A percentile compares a stretch with the other conserved stretches of the same genome.
Evolutionary conservation across 2,797 vertebrate species (phyloP).

Genomic region (Hemitrygon akajei): DNA sequence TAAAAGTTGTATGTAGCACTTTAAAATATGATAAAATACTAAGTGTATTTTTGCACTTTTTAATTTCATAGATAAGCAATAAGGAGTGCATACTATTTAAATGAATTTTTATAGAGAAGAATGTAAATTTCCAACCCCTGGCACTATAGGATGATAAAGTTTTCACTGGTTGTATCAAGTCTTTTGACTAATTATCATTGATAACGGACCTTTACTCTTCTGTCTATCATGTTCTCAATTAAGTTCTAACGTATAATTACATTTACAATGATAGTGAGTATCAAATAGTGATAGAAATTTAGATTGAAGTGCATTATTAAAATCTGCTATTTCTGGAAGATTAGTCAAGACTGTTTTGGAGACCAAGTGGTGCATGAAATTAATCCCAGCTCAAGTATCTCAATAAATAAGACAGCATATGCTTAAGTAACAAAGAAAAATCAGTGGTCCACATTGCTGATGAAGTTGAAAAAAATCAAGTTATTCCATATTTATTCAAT

Average conservation of each 20-base stretch:
- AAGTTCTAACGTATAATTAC: not conserved
- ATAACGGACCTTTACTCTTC: not conserved
- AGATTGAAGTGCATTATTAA: not conserved
- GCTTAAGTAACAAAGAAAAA: constrained; percentile 10
- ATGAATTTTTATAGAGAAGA: not conserved
- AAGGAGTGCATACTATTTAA: not conserved
- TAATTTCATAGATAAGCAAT: not conserved
- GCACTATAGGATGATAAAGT: not conserved
- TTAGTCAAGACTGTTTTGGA: constrained; percentile 1
- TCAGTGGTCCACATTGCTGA: not conserved
- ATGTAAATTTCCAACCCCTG: not conserved
- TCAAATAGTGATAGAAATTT: not conserved
- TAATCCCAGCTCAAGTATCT: not conserved
- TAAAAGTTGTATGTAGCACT: not conserved
- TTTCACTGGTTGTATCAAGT: not conserved
- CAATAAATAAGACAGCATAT: not conserved
- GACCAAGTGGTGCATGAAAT: constrained; percentile 1
- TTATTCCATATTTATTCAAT: not conserved
- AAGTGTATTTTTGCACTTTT: not conserved
- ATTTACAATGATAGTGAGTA: not conserved
- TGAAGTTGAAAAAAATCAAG: not conserved
- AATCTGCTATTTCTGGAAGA: not conserved
- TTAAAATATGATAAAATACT: not conserved
- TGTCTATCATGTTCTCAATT: not conserved
- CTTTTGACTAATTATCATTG: not conserved